These are phyloP conservation scores for Corythornis madagascariensis DNA, from an alignment of 2,113 vertebrate genomes.

Conservation along the genomic window DNA sequence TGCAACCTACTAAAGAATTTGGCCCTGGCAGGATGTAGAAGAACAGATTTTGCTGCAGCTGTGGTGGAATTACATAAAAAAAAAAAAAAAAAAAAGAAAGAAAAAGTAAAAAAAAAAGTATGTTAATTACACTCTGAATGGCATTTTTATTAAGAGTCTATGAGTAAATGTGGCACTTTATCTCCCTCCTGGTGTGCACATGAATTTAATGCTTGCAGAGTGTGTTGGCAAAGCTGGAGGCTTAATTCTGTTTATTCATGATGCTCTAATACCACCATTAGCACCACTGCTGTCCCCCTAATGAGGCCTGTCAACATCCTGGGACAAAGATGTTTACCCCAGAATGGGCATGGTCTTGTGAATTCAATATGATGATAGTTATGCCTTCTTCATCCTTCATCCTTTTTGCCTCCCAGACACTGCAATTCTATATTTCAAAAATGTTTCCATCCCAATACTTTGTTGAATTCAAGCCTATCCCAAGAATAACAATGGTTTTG, in stretches of 20 bases:
- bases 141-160: conserved; percentile 15
- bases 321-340: neutral
- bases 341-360: neutral
- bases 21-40: neutral
- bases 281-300: neutral
- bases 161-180: conserved; percentile 25
- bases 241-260: neutral
- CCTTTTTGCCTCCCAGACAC: neutral
- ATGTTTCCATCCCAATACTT: neutral
- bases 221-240: neutral
- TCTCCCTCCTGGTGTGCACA: neutral
- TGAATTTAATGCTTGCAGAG: neutral
- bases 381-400: neutral
- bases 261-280: neutral
- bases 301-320: neutral
- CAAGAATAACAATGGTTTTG: neutral
- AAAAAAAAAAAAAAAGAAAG: neutral
- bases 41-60: conserved; percentile 35
- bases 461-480: neutral
- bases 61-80: neutral
- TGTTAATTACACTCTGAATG: neutral
- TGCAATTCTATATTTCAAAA: neutral
- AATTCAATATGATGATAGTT: neutral
- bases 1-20: neutral
- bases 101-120: neutral